These are phyloP conservation scores for Uloborus diversus DNA, from an alignment of 1,140 invertebrate genomes.

Conservation along the genomic window DNA sequence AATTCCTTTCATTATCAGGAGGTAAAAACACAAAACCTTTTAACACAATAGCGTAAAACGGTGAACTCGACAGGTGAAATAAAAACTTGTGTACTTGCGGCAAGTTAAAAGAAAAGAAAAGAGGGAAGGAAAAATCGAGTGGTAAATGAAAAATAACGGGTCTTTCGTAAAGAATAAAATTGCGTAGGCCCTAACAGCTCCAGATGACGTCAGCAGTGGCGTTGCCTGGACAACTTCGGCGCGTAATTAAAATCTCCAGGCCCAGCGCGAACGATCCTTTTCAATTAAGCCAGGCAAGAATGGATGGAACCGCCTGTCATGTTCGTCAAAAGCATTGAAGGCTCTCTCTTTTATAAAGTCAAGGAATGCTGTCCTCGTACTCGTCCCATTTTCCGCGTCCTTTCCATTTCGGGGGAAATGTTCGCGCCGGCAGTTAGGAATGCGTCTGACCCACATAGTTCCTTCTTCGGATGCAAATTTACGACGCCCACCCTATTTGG, in stretches of 20 bases:
- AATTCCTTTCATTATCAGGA: no score
- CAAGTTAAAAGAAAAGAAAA: background rate
- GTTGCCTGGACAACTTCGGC: conserved; percentile 26
- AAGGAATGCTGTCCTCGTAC: conserved; percentile 40
- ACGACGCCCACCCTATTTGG: background rate
- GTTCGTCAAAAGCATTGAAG: conserved; percentile 48
- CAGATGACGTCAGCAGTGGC: conserved; percentile 26
- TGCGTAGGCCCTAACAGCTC: background rate
- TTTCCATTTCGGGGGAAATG: conserved; percentile 25
- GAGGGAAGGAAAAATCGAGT: background rate
- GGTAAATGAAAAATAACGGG: conserved; percentile 29
- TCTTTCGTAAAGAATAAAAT: conserved; percentile 6
- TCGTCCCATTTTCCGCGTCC: conserved; percentile 34
- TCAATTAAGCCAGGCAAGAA: conserved; percentile 34
- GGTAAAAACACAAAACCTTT: no score
- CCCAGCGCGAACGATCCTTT: conserved; percentile 17
- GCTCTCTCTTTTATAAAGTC: conserved; percentile 51
- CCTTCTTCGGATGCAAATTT: conserved; percentile 42
- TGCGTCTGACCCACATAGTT: conserved; percentile 25
- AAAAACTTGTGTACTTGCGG: background rate
- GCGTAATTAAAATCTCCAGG: conserved; percentile 41
- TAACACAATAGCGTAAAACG: background rate
- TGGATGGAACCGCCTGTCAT: conserved; percentile 40
- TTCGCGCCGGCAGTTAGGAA: conserved; percentile 9
- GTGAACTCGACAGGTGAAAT: conserved; percentile 30